Evolutionary conservation across 2,113 vertebrate genomes (phyloP).

Genomic region (Cettia cetti): DNA sequence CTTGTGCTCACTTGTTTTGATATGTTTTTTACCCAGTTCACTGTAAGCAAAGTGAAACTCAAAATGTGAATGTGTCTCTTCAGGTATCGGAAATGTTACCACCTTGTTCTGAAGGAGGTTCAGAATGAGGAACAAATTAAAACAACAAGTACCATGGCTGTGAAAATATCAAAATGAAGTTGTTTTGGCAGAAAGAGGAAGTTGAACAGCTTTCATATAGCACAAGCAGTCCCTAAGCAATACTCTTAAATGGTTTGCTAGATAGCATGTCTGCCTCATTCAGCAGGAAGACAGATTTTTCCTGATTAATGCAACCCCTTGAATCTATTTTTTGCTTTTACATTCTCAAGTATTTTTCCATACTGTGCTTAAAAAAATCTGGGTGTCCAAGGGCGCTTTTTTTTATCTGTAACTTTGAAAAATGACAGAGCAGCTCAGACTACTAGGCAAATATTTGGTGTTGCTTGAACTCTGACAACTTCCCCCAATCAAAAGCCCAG

Average conservation of each 20-base stretch:
- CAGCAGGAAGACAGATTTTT: constrained; percentile 24
- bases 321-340: background rate
- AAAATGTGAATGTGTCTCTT: background rate
- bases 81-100: background rate
- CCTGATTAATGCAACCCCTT: background rate
- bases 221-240: constrained; percentile 2
- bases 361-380: background rate
- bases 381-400: background rate
- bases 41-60: background rate
- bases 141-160: background rate
- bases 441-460: background rate
- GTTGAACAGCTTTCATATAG: constrained; percentile 32
- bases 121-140: background rate
- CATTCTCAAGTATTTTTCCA: background rate
- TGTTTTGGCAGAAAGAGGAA: constrained; percentile 21
- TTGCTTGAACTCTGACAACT: background rate
- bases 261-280: background rate
- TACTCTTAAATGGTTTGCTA: constrained; percentile 19
- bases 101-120: background rate
- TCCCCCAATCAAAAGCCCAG: background rate
- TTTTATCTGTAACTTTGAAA: background rate
- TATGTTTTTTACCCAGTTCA: background rate
- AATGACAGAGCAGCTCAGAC: background rate
- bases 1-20: background rate
- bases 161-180: background rate